Percentiles rank a stretch among this genome's conserved stretches.
phyloP scores from a whole-genome alignment of 23 tunicate species.

The Aplidium turbinatum region DNA sequence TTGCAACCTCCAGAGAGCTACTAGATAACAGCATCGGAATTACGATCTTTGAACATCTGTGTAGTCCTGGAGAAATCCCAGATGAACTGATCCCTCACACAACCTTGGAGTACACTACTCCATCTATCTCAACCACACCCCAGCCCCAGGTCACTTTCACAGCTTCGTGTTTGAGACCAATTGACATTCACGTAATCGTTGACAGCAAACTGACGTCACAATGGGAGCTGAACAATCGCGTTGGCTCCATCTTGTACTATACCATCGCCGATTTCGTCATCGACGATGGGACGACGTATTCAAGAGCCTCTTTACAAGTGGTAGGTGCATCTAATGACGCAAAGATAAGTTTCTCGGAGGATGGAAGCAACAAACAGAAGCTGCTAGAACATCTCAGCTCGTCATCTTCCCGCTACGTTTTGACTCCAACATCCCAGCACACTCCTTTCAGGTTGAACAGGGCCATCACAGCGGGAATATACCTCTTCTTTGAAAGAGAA shows the following conservation, averaged over 20 bases:
- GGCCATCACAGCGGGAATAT: not conserved
- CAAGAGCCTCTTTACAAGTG: constrained; percentile 16
- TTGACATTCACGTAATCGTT: constrained; percentile 10
- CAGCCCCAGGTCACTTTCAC: constrained; percentile 5
- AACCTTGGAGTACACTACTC: constrained; percentile 4
- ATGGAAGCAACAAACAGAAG: constrained; percentile 15
- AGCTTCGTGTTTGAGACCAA: constrained; percentile 14
- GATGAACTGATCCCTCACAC: not conserved
- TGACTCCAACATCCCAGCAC: not conserved
- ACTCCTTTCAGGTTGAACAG: not conserved
- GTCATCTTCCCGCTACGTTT: not conserved
- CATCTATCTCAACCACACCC: not conserved
- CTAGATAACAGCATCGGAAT: constrained; percentile 31
- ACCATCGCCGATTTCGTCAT: constrained; percentile 21
- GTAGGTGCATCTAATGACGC: not conserved
- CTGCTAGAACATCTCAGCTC: not conserved
- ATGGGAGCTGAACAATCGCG: not conserved
- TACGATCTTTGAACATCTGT: constrained; percentile 6
- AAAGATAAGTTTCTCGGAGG: not conserved
- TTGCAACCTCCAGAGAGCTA: constrained; percentile 37
- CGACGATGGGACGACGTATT: constrained; percentile 9
- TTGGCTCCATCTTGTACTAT: not conserved
- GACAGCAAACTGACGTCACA: not conserved
- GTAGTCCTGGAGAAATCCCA: constrained; percentile 22
- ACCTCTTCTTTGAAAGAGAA: constrained; percentile 17